These are phyloP conservation scores for Drosophila nebulosa DNA, from an alignment of 1,140 invertebrate species.

Conservation along the genomic window DNA sequence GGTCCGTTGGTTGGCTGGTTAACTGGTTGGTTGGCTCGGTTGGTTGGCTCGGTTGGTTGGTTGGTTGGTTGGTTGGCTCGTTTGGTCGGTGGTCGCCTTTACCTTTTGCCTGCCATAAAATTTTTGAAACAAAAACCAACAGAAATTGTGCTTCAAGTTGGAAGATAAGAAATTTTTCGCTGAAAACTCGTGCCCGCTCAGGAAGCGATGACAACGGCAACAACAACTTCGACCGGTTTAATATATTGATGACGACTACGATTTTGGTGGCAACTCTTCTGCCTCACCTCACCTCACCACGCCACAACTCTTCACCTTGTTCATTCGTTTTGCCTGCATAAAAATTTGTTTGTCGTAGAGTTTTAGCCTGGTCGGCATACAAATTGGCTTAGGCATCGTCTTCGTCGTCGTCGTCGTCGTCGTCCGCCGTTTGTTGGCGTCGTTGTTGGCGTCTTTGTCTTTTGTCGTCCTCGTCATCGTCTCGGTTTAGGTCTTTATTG, in stretches of 20 bases:
- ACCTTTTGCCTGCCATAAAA: conserved; percentile 57
- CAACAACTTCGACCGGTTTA: conserved; percentile 35
- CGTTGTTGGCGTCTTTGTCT: neutral
- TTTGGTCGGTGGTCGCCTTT: neutral
- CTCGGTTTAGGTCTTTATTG: neutral
- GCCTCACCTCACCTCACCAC: neutral
- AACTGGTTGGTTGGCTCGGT: neutral
- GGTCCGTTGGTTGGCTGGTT: neutral
- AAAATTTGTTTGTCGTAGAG: conserved; percentile 63
- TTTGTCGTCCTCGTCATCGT: conserved; percentile 14
- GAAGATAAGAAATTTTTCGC: conserved; percentile 76
- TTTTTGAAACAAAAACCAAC: conserved; percentile 51
- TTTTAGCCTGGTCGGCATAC: conserved; percentile 37
- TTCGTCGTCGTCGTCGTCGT: neutral
- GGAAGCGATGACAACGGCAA: conserved; percentile 43
- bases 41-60: conserved; percentile 1
- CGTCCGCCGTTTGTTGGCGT: conserved; percentile 9
- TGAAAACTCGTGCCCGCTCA: conserved; percentile 75
- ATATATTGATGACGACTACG: conserved; percentile 45
- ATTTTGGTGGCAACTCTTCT: conserved; percentile 15
- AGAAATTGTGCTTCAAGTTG: conserved; percentile 6
- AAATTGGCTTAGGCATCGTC: conserved; percentile 61
- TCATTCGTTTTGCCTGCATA: conserved; percentile 63
- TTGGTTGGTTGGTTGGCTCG: neutral
- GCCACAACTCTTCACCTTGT: neutral